These are phyloP conservation scores for Pseudopodoces humilis DNA, from an alignment of 2,113 vertebrate species.

Conservation along the genomic window DNA sequence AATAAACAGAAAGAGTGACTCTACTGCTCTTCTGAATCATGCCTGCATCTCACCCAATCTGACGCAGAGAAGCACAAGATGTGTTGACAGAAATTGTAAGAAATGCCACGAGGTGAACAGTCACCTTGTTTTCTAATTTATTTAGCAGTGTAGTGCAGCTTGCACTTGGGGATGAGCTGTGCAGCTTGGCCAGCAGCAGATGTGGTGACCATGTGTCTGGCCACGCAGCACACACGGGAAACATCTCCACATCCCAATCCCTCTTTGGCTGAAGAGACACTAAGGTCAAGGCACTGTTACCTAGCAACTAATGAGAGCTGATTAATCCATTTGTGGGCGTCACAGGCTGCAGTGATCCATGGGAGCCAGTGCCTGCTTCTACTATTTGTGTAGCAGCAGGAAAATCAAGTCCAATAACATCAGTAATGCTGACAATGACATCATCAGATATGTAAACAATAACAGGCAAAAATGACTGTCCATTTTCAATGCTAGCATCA, in stretches of 20 bases:
- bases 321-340: slow-evolving; percentile 60
- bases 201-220: background rate
- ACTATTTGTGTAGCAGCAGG: background rate
- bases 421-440: background rate
- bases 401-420: slow-evolving; percentile 44
- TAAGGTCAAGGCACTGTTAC: slow-evolving; percentile 59
- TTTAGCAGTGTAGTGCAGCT: background rate
- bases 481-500: background rate
- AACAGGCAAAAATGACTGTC: background rate
- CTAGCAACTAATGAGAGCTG: slow-evolving; percentile 68
- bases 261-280: slow-evolving; percentile 18
- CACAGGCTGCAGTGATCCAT: slow-evolving; percentile 22
- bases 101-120: background rate
- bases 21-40: background rate
- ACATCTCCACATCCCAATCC: background rate
- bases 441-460: slow-evolving; percentile 27
- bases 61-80: background rate
- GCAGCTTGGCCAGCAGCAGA: background rate
- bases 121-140: background rate
- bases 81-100: background rate
- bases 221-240: background rate
- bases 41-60: background rate
- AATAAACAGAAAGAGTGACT: background rate
- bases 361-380: background rate
- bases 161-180: background rate